These are phyloP conservation scores for Pristionchus fissidentatus DNA, from an alignment of 2,888 invertebrate genomes.

Conservation along the genomic window DNA sequence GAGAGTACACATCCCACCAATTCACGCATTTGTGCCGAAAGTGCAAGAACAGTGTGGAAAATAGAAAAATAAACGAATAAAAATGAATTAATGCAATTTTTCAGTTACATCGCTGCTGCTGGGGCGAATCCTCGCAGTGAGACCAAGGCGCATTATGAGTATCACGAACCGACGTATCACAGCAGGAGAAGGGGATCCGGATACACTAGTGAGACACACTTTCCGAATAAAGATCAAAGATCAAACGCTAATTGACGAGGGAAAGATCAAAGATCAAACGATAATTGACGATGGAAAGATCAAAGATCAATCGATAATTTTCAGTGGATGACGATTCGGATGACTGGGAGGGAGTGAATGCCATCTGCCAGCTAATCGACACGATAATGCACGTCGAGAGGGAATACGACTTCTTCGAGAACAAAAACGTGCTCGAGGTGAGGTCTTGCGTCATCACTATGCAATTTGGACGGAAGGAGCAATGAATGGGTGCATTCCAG, in stretches of 20 bases:
- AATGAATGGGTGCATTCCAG: constrained; percentile 18
- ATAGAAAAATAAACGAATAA: too few species aligned
- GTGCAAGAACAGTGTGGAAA: background rate
- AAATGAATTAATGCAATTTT: background rate
- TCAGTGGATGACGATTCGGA: constrained; percentile 52
- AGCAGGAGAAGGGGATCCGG: constrained; percentile 16
- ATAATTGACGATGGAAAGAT: too few species aligned
- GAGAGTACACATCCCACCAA: background rate
- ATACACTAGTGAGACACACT: constrained; percentile 33
- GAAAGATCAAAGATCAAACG: too few species aligned
- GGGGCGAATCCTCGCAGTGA: constrained; percentile 48
- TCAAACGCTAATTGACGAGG: too few species aligned
- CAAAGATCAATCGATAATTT: background rate
- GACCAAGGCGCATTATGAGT: constrained; percentile 18
- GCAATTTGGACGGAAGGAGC: background rate
- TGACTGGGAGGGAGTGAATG: constrained; percentile 71
- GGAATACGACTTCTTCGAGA: constrained; percentile 69
- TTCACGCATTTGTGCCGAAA: background rate
- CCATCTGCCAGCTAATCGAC: constrained; percentile 69
- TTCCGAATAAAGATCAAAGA: too few species aligned
- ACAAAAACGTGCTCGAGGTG: constrained; percentile 69
- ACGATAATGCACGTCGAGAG: constrained; percentile 67
- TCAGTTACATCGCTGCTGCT: constrained; percentile 31
- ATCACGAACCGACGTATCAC: constrained; percentile 6
- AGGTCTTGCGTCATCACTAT: background rate